Evolutionary conservation across 2,888 invertebrate genomes (phyloP), one percentile per base, ranked within the genome.

Genomic region (Yponomeuta plumbellus): DNA sequence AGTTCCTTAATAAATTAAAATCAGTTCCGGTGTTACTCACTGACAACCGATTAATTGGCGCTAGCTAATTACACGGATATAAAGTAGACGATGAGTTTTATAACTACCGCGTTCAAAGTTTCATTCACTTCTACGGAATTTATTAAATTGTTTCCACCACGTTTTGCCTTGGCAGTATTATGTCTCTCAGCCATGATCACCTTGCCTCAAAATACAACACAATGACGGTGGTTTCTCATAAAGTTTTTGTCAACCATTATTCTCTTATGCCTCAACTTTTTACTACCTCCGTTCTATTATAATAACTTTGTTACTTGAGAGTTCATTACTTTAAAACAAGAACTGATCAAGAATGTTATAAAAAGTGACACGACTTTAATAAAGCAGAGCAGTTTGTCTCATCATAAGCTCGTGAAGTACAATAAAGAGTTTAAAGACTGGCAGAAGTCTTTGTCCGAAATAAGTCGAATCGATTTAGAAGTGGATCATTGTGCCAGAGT

Each of bases 1-100:
- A 72, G 76, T 82, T 85, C 85, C 85, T 83, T 23, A 26, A n/a
- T 71, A 72, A 75, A 73, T 70, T 73, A 72, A 66, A 23, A 72
- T 76, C 68, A 68, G 79, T 83, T 84, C 82, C 80, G 81, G 75
- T 71, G 69, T 71, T 74, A 67, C 70, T 71, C 73, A 67, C 70
- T 72, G 74, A 57, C 26, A 20, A 10, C 44, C 68, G 76, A 77
- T 77, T 73, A 76, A 74, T 73, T 75, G 67, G 67, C 65, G 68
- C 68, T 66, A 67, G 56, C 34, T 69, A 70, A 69, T 69, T 71
- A 71, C 71, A 62, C 68, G 66, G 69, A 69, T 71, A 71, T 71
- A 71, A 74, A 78, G n/a, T 40, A 40, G 5, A 78, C 77, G 79
- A 72, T 17, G 44, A 52, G 44, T 52, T 52, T 74, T 70, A 71